These are phyloP conservation scores for Drosophila fulvimacula DNA, from an alignment of 2,888 invertebrate genomes.

Conservation along the genomic window DNA sequence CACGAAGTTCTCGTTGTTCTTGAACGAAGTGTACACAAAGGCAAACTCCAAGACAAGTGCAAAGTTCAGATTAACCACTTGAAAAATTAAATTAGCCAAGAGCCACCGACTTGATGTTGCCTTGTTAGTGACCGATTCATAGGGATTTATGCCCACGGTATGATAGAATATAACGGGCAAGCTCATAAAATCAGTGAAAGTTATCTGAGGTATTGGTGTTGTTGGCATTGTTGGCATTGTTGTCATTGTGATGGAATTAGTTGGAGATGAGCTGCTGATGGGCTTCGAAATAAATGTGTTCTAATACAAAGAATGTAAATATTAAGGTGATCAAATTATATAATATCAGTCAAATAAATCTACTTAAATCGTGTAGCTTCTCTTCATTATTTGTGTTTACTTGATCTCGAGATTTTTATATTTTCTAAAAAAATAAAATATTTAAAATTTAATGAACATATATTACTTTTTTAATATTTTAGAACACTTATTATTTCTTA, in stretches of 20 bases:
- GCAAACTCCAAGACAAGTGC: conserved; percentile 13
- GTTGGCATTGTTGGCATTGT: conserved; percentile 11
- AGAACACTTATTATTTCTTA: too few relatives aligned
- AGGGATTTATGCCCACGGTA: conserved; percentile 43
- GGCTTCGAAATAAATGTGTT: neutral
- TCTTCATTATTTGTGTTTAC: neutral
- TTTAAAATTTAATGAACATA: too few relatives aligned
- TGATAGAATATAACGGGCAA: conserved; percentile 38
- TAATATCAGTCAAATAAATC: too few relatives aligned
- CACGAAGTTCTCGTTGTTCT: conserved; percentile 30
- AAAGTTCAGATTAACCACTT: conserved; percentile 30
- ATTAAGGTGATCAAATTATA: neutral
- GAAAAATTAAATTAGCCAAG: conserved; percentile 8
- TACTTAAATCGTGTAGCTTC: too few relatives aligned
- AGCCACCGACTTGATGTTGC: conserved; percentile 10
- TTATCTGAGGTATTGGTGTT: neutral
- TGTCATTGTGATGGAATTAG: conserved; percentile 1
- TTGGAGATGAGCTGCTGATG: neutral
- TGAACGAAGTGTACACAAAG: conserved; percentile 19
- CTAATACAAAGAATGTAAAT: neutral
- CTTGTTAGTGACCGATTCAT: conserved; percentile 14
- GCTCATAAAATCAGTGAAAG: conserved; percentile 44
- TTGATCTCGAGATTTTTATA: neutral
- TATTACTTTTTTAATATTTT: too few relatives aligned
- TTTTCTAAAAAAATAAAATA: neutral